phyloP scores from a whole-genome alignment of 2,113 vertebrate genomes.

The Pseudorhombus dupliciocellatus region DNA sequence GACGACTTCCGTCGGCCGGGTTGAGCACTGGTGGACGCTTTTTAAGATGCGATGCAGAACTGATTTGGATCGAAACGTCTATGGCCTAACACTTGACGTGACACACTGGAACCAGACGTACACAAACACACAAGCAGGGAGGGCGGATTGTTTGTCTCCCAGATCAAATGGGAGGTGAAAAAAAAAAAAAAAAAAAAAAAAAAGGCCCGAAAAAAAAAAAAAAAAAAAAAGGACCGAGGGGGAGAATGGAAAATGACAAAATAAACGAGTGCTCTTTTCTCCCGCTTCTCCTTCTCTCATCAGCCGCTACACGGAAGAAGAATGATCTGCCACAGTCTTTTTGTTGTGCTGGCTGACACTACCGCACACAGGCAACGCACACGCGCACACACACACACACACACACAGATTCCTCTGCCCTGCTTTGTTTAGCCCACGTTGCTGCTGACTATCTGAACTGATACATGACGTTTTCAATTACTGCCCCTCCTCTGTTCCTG shows the following conservation, averaged over 20 bases:
- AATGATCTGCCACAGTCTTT: conserved; percentile 59
- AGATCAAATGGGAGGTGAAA: conserved; percentile 58
- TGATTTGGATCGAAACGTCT: conserved; percentile 36
- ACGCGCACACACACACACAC: conserved; percentile 9
- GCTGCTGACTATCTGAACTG: conserved; percentile 47
- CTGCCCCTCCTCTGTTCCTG: conserved; percentile 31
- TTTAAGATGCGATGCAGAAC: neutral
- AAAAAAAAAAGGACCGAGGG: conserved; percentile 51
- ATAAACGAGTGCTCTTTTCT: conserved; percentile 61
- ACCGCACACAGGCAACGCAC: conserved; percentile 10
- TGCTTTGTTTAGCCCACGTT: conserved; percentile 23
- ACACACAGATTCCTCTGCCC: conserved; percentile 5
- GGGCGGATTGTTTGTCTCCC: conserved; percentile 53
- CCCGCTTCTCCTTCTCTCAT: conserved; percentile 45
- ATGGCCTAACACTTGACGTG: neutral
- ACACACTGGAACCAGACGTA: neutral
- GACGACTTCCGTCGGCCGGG: conserved; percentile 3
- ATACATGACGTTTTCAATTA: conserved; percentile 66
- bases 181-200: conserved; percentile 52
- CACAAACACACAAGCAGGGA: conserved; percentile 9
- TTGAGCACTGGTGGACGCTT: conserved; percentile 5
- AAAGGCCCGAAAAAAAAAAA: conserved; percentile 62
- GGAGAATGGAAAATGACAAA: conserved; percentile 64
- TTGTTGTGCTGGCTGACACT: conserved; percentile 47
- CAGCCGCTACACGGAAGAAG: conserved; percentile 32